Conservation (phyloP, 2,888 invertebrate species). For the Meteorus cinctellus region DNA sequence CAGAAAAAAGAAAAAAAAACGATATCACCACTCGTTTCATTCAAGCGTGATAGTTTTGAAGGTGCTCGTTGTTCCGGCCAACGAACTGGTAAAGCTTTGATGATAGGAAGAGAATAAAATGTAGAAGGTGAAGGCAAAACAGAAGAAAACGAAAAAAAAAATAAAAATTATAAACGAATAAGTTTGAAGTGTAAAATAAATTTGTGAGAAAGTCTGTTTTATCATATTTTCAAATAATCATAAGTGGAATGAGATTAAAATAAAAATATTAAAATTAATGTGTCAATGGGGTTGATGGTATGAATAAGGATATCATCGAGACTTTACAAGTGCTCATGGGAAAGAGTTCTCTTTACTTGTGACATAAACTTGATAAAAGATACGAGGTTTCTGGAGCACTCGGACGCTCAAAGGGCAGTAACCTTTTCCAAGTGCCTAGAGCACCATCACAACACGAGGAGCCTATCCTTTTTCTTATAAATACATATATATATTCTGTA, state of each 20-base stretch:
- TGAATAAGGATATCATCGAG: background rate
- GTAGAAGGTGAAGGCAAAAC: background rate
- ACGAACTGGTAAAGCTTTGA: constrained; percentile 64
- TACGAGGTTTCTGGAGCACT: constrained; percentile 43
- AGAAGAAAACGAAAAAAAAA: background rate
- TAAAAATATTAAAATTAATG: background rate
- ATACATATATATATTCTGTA: constrained; percentile 1
- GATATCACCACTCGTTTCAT: constrained; percentile 50
- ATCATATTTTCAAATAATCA: background rate
- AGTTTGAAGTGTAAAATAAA: background rate
- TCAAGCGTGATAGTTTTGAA: constrained; percentile 61
- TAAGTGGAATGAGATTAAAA: background rate
- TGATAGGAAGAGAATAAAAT: constrained; percentile 24
- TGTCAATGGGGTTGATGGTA: constrained; percentile 9
- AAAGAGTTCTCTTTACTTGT: background rate
- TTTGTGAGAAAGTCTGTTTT: background rate
- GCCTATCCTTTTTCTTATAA: background rate
- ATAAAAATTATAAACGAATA: background rate
- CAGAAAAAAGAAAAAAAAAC: constrained; percentile 11
- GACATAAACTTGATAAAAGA: constrained; percentile 29
- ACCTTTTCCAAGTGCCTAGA: constrained; percentile 37
- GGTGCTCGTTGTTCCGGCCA: constrained; percentile 64
- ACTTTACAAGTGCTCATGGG: background rate
- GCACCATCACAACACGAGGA: constrained; percentile 2
- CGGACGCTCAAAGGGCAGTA: constrained; percentile 45